Percentiles rank a stretch among this genome's conserved stretches.
phyloP scores from a whole-genome alignment of 2,113 vertebrate genomes.

The Oreochromis niloticus region DNA sequence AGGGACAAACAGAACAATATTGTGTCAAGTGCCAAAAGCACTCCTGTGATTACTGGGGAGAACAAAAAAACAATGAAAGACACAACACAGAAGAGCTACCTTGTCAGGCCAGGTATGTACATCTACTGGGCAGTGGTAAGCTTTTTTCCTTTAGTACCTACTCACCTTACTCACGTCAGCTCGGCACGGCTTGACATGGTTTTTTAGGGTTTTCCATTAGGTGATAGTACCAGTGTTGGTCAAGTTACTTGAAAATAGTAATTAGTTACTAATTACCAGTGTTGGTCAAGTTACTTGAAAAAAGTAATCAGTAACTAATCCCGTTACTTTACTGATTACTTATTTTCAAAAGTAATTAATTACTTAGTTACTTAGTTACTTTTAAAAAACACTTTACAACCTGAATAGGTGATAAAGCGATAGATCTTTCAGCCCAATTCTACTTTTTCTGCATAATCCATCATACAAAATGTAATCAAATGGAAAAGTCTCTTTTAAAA shows the following conservation, averaged over 20 bases:
- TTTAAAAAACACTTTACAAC: no score
- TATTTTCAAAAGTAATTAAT: no score
- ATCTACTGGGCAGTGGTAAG: background rate
- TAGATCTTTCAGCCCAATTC: no score
- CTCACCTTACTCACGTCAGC: background rate
- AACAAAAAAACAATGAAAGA: background rate
- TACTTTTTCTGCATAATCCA: no score
- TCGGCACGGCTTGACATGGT: background rate
- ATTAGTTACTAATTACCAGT: no score
- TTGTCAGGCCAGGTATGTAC: background rate
- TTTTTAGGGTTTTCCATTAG: background rate
- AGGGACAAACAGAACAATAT: background rate
- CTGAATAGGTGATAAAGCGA: no score
- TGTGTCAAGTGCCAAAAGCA: background rate
- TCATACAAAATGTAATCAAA: no score
- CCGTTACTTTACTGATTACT: no score
- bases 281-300: no score
- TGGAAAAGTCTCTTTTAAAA: no score
- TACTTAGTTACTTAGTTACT: no score
- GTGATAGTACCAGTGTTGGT: background rate
- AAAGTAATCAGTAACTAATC: no score
- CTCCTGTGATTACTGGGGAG: background rate
- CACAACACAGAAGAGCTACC: background rate
- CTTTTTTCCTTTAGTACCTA: background rate
- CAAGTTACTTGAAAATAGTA: background rate